A percentile compares a stretch with the other conserved stretches of the same genome.
phyloP scores from a whole-genome alignment of 2,113 vertebrate species.

The human region GRCh38 chr1:177640501-177641000 shows the following conservation, averaged over 20 bases:
- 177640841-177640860: background rate
- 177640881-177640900: background rate
- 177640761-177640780: background rate
- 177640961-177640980: background rate
- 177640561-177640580: background rate
- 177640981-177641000: background rate
- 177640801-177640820: background rate
- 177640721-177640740: background rate
- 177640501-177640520: background rate
- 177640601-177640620: background rate
- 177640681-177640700: background rate
- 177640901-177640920: background rate
- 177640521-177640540: background rate
- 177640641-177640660: background rate
- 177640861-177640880: background rate
- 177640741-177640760: background rate
- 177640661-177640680: background rate
- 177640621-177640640: background rate
- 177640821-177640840: background rate
- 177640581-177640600: background rate
- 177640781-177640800: background rate
- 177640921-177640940: background rate
- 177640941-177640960: background rate
- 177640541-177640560: background rate
- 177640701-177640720: background rate